Evolutionary conservation across 92 coral and sea anemone species (phyloP).

Genomic region (Chrysogorgia sp.): DNA sequence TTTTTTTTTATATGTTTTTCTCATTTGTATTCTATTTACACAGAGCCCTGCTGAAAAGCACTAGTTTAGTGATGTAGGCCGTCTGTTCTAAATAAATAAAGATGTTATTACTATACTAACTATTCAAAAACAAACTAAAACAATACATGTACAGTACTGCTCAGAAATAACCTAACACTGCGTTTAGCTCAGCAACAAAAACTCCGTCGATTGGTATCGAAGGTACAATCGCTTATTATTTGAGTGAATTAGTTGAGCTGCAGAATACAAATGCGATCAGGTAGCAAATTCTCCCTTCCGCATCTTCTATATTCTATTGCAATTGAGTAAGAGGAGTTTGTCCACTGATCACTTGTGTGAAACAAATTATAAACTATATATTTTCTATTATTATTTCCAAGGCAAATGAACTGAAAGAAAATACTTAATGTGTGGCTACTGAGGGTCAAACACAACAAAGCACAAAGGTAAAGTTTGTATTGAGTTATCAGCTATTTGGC

Average conservation of each 20-base stretch:
- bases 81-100: too few species aligned
- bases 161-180: too few species aligned
- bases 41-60: too few species aligned
- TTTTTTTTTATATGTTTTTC: too few species aligned
- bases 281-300: neutral
- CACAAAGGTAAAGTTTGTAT: slow-evolving; percentile 8
- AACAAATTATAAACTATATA: too few species aligned
- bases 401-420: neutral
- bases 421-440: neutral
- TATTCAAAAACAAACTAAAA: too few species aligned
- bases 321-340: neutral
- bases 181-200: too few species aligned
- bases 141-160: too few species aligned
- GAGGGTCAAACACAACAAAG: neutral
- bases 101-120: too few species aligned
- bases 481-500: slow-evolving; percentile 8
- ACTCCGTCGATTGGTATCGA: slow-evolving; percentile 46
- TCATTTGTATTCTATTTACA: too few species aligned
- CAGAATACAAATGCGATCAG: neutral
- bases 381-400: neutral
- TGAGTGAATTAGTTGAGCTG: neutral
- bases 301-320: neutral
- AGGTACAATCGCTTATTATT: slow-evolving; percentile 54
- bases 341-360: too few species aligned
- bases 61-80: too few species aligned